A percentile compares a stretch with the other conserved stretches of the same genome.
phyloP scores from a whole-genome alignment of 2,113 vertebrate genomes.

The Gracilinanus agilis region DNA sequence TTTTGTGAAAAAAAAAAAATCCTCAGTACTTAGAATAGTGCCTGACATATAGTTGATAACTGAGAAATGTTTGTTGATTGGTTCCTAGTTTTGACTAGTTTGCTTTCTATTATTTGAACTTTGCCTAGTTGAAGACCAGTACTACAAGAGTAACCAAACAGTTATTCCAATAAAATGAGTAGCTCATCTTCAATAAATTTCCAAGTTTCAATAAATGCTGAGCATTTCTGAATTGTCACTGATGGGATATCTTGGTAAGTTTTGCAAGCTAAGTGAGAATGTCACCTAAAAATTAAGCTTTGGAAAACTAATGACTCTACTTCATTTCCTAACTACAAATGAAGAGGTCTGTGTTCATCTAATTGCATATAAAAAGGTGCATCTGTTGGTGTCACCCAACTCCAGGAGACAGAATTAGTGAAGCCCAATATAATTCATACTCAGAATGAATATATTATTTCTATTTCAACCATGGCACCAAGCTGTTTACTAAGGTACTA shows the following conservation, averaged over 20 bases:
- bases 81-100: not conserved
- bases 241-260: not conserved
- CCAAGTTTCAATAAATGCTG: not conserved
- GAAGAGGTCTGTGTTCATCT: not conserved
- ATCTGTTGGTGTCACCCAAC: not conserved
- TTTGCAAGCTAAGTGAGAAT: slow-evolving; percentile 14
- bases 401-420: not conserved
- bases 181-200: not conserved
- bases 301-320: not conserved
- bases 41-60: not conserved
- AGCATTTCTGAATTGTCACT: not conserved
- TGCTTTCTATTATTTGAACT: slow-evolving; percentile 29
- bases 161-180: not conserved
- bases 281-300: slow-evolving; percentile 18
- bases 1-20: not conserved
- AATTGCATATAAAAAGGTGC: not conserved
- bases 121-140: slow-evolving; percentile 31
- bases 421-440: not conserved
- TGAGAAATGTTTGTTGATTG: not conserved
- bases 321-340: slow-evolving; percentile 9
- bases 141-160: not conserved
- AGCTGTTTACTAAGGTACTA: not conserved
- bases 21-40: not conserved
- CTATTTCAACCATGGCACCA: not conserved
- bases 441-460: not conserved